Base-by-base conservation (phyloP, 2,113 vertebrate species). In the Vireo altiloquus region DNA sequence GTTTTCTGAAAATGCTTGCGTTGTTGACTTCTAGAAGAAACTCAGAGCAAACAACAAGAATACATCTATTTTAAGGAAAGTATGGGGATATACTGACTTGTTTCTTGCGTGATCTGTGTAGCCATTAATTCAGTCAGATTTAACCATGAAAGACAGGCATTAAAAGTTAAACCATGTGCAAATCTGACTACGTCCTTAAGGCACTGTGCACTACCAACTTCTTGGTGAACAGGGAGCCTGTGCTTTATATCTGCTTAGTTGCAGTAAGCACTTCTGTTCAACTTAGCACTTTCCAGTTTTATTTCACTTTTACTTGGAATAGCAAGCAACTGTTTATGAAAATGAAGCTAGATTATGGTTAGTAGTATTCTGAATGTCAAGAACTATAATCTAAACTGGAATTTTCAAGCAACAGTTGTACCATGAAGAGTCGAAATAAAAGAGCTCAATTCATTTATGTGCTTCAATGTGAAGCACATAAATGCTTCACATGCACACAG, bases 1-100 rank as follows among this genome's bases (percentile, higher is more conserved):
- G 60, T 97, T 91, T 97, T 97, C 95, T 97, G 90, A 96, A 96
- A 95, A 94, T 81, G 59, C 87, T 95, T 96, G 76, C 14, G 13
- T 96, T 91, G 66, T 87, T 97, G 79, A 91, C 78, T 92, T 96
- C 44, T 94, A 87, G 56, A 96, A 95, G 64, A 91, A 82, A 87
- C 33, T 93, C 65, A 74, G 31, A 92, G 78, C 76, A 95, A 80
- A 60, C 69, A 46, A 91, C 44, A 83, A 82, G 46, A 94, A 66
- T 66, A 82, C 79, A 61, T 94, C 4, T 52, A 71, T 92, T 96
- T 94, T 84, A 52, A 59, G 57, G 70, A 40, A 94, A 77, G 33
- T 96, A 92, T 82, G 83, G 94, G 89, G 92, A 97, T 94, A 95
- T 94, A 89, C 88, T 82, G 56, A 77, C 40, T 92, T 89, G 5